phyloP scores from a whole-genome alignment of 1,140 invertebrate genomes.

The Globodera ellingtonae region DNA sequence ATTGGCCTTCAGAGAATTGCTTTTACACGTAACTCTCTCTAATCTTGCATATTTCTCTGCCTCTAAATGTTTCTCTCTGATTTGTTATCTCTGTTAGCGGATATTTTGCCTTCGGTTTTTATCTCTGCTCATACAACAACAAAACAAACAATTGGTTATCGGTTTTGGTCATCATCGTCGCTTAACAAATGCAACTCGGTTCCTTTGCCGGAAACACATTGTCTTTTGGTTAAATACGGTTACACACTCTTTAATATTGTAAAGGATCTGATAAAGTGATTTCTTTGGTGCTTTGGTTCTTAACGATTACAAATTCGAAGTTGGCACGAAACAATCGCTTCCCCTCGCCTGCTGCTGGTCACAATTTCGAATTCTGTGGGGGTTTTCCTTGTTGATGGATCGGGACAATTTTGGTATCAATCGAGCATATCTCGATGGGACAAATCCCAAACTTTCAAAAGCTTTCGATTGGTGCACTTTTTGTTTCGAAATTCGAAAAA shows the following conservation, averaged over 20 bases:
- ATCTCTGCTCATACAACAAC: background rate
- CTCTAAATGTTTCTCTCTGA: background rate
- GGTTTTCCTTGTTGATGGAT: too few species aligned
- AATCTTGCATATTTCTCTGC: background rate
- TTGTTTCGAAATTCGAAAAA: too few species aligned
- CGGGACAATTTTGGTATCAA: too few species aligned
- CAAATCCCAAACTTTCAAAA: too few species aligned
- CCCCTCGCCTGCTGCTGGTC: too few species aligned
- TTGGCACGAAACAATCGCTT: too few species aligned
- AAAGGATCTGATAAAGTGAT: conserved; percentile 3
- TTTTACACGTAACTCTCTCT: background rate
- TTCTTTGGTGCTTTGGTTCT: background rate
- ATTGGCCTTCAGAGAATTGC: background rate
- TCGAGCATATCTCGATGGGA: too few species aligned
- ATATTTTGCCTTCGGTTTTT: background rate
- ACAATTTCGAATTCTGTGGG: too few species aligned
- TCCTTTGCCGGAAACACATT: background rate
- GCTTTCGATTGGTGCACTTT: too few species aligned
- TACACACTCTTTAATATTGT: background rate
- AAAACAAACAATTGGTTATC: background rate
- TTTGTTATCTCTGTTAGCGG: background rate
- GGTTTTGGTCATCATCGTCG: background rate
- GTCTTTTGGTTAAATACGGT: conserved; percentile 1
- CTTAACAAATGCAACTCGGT: background rate
- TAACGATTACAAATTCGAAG: too few species aligned